Evolutionary conservation across 2,113 vertebrate species (phyloP), one percentile per base, ranked within the genome.

Genomic region (Macheiramphus alcinus): DNA sequence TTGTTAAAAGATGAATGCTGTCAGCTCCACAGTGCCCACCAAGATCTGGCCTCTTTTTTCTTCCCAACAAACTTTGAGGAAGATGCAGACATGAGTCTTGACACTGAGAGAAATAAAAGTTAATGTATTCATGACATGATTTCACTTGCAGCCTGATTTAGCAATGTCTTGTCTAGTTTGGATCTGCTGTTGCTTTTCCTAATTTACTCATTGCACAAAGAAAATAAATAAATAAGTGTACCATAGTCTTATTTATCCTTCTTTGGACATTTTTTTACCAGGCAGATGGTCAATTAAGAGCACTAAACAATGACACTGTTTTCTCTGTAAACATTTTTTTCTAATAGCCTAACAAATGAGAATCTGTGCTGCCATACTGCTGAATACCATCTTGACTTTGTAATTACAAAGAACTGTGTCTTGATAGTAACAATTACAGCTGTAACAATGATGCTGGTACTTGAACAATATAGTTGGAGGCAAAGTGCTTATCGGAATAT

Each of bases 261-360:
- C 98, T 98, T 98, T 98, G 98, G 98, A 98, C 98, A 98, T 98
- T 98, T 98, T 98, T 98, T 98, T 97, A 97, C 97, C 95, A 98
- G 98, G 98, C 98, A 98, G 98, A 98, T 98, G 98, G 98, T 98
- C 98, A 98, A 98, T 98, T 98, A 98, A 98, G 98, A 98, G 98
- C 97, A 98, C 98, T 98, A 98, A 98, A 98, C 98, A 98, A 98
- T 98, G 98, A 98, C 98, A 98, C 98, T 98, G 98, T 98, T 98
- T 98, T 98, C 98, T 98, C 97, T 98, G 98, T 98, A 98, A 98
- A 98, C 98, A 98, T 98, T 98, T 98, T 98, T 98, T 98, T 98
- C 98, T 98, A 98, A 98, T 98, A 98, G 98, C 97, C 96, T 98
- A 98, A 98, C 98, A 98, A 98, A 98, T 98, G 98, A 98, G 97